These are phyloP conservation scores for Paraplagusia blochii DNA, from an alignment of 2,113 vertebrate genomes.

Conservation along the genomic window DNA sequence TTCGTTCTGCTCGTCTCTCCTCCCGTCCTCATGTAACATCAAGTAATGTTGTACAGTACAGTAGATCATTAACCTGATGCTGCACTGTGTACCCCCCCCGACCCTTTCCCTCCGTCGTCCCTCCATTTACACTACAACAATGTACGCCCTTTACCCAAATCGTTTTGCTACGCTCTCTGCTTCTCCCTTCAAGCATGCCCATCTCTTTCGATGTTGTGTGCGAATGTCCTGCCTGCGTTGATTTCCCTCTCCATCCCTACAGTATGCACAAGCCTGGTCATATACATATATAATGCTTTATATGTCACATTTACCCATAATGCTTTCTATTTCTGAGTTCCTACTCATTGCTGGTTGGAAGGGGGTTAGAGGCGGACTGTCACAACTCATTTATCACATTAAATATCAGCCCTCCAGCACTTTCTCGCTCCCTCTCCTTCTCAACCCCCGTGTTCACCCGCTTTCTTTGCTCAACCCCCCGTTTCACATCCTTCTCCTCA, in stretches of 20 bases:
- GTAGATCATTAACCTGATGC: conserved; percentile 56
- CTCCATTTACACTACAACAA: conserved; percentile 27
- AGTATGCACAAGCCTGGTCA: conserved; percentile 9
- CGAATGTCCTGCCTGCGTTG: conserved; percentile 43
- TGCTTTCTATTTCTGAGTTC: conserved; percentile 74
- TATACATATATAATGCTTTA: conserved; percentile 58
- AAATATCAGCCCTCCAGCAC: conserved; percentile 77
- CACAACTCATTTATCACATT: conserved; percentile 83
- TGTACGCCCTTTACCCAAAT: conserved; percentile 58
- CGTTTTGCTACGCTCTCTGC: conserved; percentile 33
- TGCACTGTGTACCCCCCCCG: conserved; percentile 19
- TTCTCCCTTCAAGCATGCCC: conserved; percentile 43
- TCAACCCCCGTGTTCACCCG: conserved; percentile 28
- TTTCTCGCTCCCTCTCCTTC: conserved; percentile 53
- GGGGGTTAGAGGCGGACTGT: conserved; percentile 75
- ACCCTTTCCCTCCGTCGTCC: conserved; percentile 5
- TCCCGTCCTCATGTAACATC: conserved; percentile 38
- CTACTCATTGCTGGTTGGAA: conserved; percentile 71
- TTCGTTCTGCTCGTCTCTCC: neutral
- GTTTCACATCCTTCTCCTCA: conserved; percentile 51
- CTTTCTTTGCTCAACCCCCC: conserved; percentile 25
- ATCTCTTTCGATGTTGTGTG: conserved; percentile 48
- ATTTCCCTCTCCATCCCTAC: conserved; percentile 16
- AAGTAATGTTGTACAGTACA: conserved; percentile 36
- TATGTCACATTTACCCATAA: conserved; percentile 66